These are phyloP conservation scores for Mesorhabditis belari DNA, from an alignment of 2,888 invertebrate genomes.

Conservation along the genomic window DNA sequence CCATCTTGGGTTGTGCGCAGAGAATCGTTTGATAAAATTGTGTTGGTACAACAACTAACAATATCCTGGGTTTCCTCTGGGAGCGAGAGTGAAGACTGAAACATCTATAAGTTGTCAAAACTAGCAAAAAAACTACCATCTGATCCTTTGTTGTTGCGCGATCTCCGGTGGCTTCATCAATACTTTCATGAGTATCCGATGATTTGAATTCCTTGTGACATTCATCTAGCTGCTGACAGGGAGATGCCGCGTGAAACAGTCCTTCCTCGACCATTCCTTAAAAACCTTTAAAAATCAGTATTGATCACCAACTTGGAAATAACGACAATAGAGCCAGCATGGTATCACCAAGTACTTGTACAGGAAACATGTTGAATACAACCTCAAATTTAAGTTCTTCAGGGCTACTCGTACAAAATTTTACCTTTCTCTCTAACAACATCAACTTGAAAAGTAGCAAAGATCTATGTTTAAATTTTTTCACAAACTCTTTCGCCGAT, in stretches of 20 bases:
- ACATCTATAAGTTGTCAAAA: too few species aligned
- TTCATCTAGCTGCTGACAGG: conserved; percentile 3
- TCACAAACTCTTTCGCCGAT: conserved; percentile 72
- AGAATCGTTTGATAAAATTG: too few species aligned
- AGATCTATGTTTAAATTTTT: conserved; percentile 83
- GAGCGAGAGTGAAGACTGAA: too few species aligned
- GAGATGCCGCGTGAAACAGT: conserved; percentile 22
- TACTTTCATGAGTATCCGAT: too few species aligned
- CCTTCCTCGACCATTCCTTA: conserved; percentile 48
- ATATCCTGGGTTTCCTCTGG: too few species aligned
- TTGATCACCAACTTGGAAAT: conserved; percentile 65
- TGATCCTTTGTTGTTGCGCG: too few species aligned
- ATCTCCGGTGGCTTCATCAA: too few species aligned
- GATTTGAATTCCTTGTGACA: too few species aligned
- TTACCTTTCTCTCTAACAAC: conserved; percentile 70
- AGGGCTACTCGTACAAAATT: background rate
- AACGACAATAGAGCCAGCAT: conserved; percentile 81
- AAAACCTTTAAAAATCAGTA: conserved; percentile 2
- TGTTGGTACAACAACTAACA: too few species aligned
- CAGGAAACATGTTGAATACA: conserved; percentile 85
- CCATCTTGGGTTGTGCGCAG: too few species aligned
- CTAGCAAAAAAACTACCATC: too few species aligned
- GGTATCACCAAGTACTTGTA: conserved; percentile 76
- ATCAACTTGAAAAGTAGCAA: conserved; percentile 84
- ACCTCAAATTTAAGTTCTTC: conserved; percentile 60